Conservation (phyloP, 2,888 invertebrate species). For the Helleia helle region DNA sequence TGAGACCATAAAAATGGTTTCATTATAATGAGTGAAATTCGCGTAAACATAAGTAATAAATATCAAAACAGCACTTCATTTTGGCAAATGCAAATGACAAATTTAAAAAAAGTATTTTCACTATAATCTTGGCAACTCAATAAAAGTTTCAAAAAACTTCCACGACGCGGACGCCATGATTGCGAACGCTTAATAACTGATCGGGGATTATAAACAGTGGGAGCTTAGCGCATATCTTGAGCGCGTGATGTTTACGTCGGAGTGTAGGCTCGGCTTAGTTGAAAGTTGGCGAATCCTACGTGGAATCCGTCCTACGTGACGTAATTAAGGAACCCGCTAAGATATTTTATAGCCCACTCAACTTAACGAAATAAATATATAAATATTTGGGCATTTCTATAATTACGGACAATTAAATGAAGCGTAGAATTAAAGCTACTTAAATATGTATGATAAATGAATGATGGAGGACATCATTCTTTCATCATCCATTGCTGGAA, state of each 20-base stretch:
- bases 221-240: conserved; percentile 50
- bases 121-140: not conserved
- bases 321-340: conserved; percentile 40
- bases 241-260: conserved; percentile 43
- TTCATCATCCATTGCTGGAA: no score
- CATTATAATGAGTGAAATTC: no score
- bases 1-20: no score
- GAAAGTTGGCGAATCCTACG: conserved; percentile 44
- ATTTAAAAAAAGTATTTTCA: no score
- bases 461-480: no score
- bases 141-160: conserved; percentile 10
- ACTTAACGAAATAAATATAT: conserved; percentile 15
- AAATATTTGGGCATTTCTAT: conserved; percentile 7
- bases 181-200: conserved; percentile 18
- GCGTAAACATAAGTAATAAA: no score
- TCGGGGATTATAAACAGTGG: conserved; percentile 41
- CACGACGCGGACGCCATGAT: conserved; percentile 12
- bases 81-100: no score
- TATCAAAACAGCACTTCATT: no score
- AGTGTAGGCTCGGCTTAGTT: conserved; percentile 41
- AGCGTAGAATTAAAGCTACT: no score
- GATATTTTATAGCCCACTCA: conserved; percentile 21
- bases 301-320: conserved; percentile 49
- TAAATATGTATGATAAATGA: no score
- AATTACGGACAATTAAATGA: no score